Percentiles rank a stretch among this genome's conserved stretches.
Evolutionary conservation across 2,113 vertebrate species (phyloP).

Genomic region (Poicephalus meyeri): DNA sequence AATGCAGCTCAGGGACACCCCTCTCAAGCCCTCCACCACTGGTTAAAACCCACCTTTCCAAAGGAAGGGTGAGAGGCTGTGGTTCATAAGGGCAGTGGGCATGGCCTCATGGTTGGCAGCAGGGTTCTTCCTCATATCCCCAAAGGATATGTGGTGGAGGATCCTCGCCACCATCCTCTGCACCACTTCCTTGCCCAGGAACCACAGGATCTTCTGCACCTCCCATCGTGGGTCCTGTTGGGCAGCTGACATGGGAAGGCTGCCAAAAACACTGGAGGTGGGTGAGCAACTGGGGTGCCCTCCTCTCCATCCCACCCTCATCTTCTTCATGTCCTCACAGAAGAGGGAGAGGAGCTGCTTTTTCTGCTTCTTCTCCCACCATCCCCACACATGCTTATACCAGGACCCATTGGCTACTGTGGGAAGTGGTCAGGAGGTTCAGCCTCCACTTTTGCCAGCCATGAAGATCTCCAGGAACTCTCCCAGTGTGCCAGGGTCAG

Average conservation of each 20-base stretch:
- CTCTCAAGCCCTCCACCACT: not conserved
- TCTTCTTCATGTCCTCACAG: conserved; percentile 85
- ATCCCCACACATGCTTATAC: conserved; percentile 80
- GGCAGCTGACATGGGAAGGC: not conserved
- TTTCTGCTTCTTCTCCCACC: conserved; percentile 82
- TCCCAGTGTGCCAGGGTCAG: conserved; percentile 74
- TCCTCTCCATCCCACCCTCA: conserved; percentile 37
- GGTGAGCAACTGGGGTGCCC: rapidly evolving
- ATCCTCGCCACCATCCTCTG: conserved; percentile 64
- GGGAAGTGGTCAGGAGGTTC: not conserved
- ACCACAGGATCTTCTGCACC: conserved; percentile 72
- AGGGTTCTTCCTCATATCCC: conserved; percentile 79
- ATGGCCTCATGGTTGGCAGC: conserved; percentile 73
- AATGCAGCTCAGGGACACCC: not conserved
- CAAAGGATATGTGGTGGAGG: conserved; percentile 69
- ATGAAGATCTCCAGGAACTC: conserved; percentile 76
- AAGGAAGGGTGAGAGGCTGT: conserved; percentile 65
- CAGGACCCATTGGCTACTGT: conserved; percentile 80
- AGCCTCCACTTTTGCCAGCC: conserved; percentile 63
- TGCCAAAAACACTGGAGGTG: not conserved
- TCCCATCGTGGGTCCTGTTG: conserved; percentile 66
- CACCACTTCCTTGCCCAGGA: conserved; percentile 72
- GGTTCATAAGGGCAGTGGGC: not conserved
- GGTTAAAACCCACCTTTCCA: conserved; percentile 28
- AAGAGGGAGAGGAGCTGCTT: conserved; percentile 80